These are phyloP conservation scores for Henricia sp. DNA, from an alignment of 53 echinoderm and acorn worm species.

Conservation along the genomic window DNA sequence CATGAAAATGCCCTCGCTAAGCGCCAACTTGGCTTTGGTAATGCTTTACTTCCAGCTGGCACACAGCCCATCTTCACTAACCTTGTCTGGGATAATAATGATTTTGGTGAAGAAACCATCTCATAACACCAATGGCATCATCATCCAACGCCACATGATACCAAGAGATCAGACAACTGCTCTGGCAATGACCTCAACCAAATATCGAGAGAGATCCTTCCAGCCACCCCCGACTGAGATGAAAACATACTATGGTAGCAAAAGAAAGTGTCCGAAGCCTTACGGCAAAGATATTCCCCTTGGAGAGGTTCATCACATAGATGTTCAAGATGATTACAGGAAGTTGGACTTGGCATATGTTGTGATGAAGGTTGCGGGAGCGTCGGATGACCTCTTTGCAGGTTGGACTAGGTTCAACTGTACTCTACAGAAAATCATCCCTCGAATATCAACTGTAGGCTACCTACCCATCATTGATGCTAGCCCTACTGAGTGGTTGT, in stretches of 20 bases:
- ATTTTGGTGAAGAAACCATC: too few relatives aligned
- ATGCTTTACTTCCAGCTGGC: too few relatives aligned
- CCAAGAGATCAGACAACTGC: too few relatives aligned
- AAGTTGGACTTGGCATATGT: constrained; percentile 11
- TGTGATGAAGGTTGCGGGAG: constrained; percentile 13
- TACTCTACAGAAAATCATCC: constrained; percentile 23
- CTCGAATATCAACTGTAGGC: constrained; percentile 56
- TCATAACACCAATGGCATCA: too few relatives aligned
- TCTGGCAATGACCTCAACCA: too few relatives aligned
- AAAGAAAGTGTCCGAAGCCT: constrained; percentile 13
- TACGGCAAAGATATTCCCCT: constrained; percentile 10
- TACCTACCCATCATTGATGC: constrained; percentile 78
- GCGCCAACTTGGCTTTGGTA: too few relatives aligned
- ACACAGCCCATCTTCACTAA: too few relatives aligned
- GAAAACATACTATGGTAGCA: neutral
- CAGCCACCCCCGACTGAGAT: constrained; percentile 8
- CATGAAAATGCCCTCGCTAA: too few relatives aligned
- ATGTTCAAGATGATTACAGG: neutral
- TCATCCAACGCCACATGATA: too few relatives aligned
- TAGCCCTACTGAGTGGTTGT: constrained; percentile 72
- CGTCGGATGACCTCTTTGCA: neutral
- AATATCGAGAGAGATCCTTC: neutral
- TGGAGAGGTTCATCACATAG: neutral
- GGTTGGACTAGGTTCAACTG: constrained; percentile 68
- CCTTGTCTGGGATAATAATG: too few relatives aligned